phyloP scores from a whole-genome alignment of 2,113 vertebrate genomes.

The Xiphorhynchus elegans region DNA sequence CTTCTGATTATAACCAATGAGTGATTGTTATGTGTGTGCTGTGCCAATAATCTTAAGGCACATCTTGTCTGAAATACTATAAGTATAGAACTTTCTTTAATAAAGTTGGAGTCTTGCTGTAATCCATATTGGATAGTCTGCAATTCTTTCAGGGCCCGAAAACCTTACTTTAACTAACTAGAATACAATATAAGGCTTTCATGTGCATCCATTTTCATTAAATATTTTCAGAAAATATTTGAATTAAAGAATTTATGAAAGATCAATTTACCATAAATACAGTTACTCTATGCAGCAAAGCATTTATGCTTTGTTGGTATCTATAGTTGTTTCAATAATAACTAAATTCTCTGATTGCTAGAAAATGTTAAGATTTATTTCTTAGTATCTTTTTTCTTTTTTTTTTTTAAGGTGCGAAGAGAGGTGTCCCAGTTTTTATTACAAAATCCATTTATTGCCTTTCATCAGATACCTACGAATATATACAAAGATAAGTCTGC shows the following conservation, averaged over 20 bases:
- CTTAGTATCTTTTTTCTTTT: not conserved
- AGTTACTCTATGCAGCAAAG: not conserved
- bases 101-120: too few species aligned
- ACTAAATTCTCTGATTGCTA: not conserved
- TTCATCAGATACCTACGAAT: not conserved
- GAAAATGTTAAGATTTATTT: not conserved
- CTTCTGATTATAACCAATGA: too few species aligned
- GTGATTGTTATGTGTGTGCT: too few species aligned
- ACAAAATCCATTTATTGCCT: not conserved
- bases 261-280: not conserved
- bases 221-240: not conserved
- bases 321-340: not conserved
- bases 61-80: too few species aligned
- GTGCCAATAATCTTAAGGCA: too few species aligned
- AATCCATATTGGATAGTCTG: too few species aligned
- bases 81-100: too few species aligned
- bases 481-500: not conserved
- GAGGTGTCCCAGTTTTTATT: not conserved
- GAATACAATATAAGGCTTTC: not conserved
- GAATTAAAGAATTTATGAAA: not conserved
- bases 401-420: not conserved
- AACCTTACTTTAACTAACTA: too few species aligned
- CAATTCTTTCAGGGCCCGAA: too few species aligned
- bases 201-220: not conserved
- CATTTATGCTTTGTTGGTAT: not conserved